These are phyloP conservation scores for Pseudomyrmex concolor DNA, from an alignment of 1,140 invertebrate genomes.

Conservation along the genomic window DNA sequence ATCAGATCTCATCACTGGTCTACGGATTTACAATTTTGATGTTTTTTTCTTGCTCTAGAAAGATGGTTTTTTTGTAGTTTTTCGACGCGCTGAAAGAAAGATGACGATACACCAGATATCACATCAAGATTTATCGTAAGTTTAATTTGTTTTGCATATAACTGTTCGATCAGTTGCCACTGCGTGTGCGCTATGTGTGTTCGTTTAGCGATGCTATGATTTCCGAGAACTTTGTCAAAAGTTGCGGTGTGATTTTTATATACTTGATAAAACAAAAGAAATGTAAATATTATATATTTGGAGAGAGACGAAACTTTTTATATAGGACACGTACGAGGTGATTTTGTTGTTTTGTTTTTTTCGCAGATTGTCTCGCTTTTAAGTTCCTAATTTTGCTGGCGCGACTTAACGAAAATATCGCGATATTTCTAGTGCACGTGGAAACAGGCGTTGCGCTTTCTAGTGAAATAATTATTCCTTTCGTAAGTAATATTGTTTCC, in stretches of 20 bases:
- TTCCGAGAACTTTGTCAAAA: conserved; percentile 13
- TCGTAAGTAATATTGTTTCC: conserved; percentile 61
- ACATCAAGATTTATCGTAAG: conserved; percentile 16
- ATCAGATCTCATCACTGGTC: no score
- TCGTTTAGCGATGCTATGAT: no score
- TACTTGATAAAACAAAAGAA: neutral
- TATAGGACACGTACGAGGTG: conserved; percentile 28
- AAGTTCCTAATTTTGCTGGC: conserved; percentile 69
- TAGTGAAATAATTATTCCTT: conserved; percentile 62
- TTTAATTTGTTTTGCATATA: conserved; percentile 32
- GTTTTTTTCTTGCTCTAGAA: no score
- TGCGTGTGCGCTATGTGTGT: no score
- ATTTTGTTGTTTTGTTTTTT: conserved; percentile 71
- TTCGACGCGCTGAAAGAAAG: neutral
- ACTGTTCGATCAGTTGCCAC: no score
- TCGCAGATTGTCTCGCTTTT: conserved; percentile 61
- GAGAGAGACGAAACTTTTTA: conserved; percentile 56
- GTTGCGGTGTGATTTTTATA: conserved; percentile 39
- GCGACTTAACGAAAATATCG: conserved; percentile 64
- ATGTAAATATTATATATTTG: no score
- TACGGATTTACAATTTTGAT: no score
- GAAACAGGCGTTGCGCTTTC: conserved; percentile 66
- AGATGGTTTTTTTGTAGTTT: no score
- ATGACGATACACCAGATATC: conserved; percentile 4
- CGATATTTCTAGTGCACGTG: conserved; percentile 71